Evolutionary conservation across 2,888 invertebrate species (phyloP), one percentile per base, ranked within the genome.

Genomic region (Heliconius ismenius): DNA sequence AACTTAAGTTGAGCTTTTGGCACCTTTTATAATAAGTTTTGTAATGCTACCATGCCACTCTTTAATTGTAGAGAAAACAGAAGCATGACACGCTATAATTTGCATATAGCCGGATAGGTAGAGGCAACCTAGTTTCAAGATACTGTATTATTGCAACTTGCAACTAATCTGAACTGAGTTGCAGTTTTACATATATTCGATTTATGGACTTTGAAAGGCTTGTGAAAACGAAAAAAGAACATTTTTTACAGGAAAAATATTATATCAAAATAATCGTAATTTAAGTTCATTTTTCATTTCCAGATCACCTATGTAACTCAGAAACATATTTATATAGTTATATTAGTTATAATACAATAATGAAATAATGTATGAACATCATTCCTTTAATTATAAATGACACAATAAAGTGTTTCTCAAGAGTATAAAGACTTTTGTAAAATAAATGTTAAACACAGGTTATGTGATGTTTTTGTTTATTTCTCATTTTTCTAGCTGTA

Each of bases 401-500:
- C 58, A 36, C 32, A 54, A 39, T 26, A 15, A 28, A 32, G n/a
- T 58, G 67, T 58, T 28, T 58, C 58, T 28, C 69, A 54, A 58
- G 32, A 70, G 32, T 54, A 70, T 70, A 24, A 70, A 58, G 58
- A 70, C 70, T 70, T 43, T 70, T 70, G 21, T 54, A 54, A 70
- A 70, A 70, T 70, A 70, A 70, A 70, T 24, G 39, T 67, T 67
- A 7, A 70, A 54, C 13, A 58, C 13, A 13, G 58, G 58, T 15
- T 70, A 70, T 32, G 2, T 32, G 21, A 7, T 69, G n/a, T 32
- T 32, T 70, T 70, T 70, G n/a, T 58, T 54, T 4, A 1, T 15
- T 39, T 67, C 24, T 15, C 6, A 26, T 62, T 2, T 4, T 24
- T 26, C 0, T 62, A 62, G 24, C 62, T 62, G 0, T 62, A 62